Evolutionary conservation across 1,140 invertebrate species (phyloP).

Genomic region (Maniola jurtina): DNA sequence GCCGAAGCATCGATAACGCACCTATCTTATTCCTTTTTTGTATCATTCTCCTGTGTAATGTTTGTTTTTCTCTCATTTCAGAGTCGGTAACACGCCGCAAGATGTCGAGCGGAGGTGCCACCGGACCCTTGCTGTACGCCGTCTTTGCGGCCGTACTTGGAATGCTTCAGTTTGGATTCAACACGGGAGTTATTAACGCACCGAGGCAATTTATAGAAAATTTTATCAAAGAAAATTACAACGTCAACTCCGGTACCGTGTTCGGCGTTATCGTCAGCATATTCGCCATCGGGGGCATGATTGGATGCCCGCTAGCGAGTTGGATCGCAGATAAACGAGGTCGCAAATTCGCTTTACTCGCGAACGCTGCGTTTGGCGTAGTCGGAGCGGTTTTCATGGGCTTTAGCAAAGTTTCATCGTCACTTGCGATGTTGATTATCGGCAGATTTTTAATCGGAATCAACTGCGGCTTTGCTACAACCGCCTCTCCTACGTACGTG

Average conservation of each 20-base stretch:
- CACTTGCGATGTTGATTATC: constrained; percentile 73
- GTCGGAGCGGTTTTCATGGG: constrained; percentile 68
- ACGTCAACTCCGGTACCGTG: constrained; percentile 83
- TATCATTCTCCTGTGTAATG: neutral
- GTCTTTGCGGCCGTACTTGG: constrained; percentile 96
- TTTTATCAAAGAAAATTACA: constrained; percentile 94
- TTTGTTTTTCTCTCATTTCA: constrained; percentile 36
- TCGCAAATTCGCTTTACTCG: constrained; percentile 64
- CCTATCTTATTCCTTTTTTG: neutral
- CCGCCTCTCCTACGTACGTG: constrained; percentile 94
- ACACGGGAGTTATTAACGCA: constrained; percentile 98
- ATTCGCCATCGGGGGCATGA: constrained; percentile 97
- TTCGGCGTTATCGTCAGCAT: constrained; percentile 96
- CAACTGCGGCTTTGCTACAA: constrained; percentile 88
- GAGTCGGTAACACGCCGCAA: constrained; percentile 35
- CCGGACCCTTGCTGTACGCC: constrained; percentile 93
- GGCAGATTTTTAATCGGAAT: constrained; percentile 73
- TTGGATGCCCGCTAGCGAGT: constrained; percentile 94
- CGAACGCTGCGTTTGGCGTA: constrained; percentile 65
- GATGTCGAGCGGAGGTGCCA: constrained; percentile 83
- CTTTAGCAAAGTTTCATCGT: constrained; percentile 64
- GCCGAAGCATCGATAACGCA: neutral
- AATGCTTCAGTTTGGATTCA: constrained; percentile 99
- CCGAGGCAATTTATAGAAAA: constrained; percentile 95
- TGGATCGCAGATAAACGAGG: constrained; percentile 84